Conservation (phyloP, 2,113 vertebrate species). For the Onychostoma macrolepis region DNA sequence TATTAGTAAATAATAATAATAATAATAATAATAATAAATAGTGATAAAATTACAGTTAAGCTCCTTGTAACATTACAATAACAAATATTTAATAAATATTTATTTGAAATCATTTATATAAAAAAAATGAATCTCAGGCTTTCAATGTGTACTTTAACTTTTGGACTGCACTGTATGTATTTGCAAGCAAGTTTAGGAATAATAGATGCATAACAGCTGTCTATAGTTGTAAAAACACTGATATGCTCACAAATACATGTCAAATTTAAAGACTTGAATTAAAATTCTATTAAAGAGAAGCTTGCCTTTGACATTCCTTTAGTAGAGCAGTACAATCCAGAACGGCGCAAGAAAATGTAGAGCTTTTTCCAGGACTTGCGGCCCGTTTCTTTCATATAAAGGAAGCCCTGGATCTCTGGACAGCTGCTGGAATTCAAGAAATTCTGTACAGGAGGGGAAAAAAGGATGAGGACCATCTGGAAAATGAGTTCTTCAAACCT, state of each 20-base stretch:
- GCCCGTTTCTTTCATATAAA: slow-evolving; percentile 93
- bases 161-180: background rate
- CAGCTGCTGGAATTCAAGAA: slow-evolving; percentile 92
- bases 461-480: slow-evolving; percentile 32
- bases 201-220: background rate
- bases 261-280: background rate
- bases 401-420: slow-evolving; percentile 95
- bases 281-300: background rate
- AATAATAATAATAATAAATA: background rate
- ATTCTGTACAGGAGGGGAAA: slow-evolving; percentile 76
- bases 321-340: slow-evolving; percentile 94
- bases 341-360: slow-evolving; percentile 91
- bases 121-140: background rate
- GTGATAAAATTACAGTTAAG: background rate
- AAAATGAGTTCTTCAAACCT: slow-evolving; percentile 37
- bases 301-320: slow-evolving; percentile 96
- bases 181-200: background rate
- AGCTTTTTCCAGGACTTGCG: slow-evolving; percentile 97
- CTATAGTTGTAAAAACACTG: background rate
- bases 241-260: background rate
- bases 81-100: background rate
- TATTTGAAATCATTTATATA: background rate
- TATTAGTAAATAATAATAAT: background rate
- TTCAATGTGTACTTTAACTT: background rate
- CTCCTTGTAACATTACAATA: background rate